Base-by-base conservation (phyloP, 2,888 invertebrate genomes). In the Strigamia maritima region DNA sequence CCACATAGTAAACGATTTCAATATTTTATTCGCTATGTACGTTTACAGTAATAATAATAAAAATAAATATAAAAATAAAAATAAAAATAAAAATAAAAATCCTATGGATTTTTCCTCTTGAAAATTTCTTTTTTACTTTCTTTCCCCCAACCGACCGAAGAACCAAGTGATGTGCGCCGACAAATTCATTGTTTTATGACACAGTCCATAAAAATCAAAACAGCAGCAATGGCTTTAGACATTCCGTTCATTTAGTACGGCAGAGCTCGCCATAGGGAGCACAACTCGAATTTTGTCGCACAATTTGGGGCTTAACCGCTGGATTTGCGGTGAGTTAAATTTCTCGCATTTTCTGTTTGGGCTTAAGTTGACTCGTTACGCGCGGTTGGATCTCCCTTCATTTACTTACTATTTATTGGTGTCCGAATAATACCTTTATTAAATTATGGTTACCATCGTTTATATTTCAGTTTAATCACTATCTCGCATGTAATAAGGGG, bases 121-220 rank as follows among this genome's bases (percentile, higher is more conserved):
- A 26, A 28, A 70, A 19, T 19, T 19, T 26, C 4, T 12, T 70
- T 28, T 8, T 16, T 24, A 16, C 22, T 70, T 70, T 28, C n/a
- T 49, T 49, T 49, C 54, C 54, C 54, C 24, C n/a, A 28, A 70
- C 70, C 26, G 70, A 70, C 70, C 26, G 70, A 70, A 70, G 70
- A 54, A 70, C 28, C 60, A 70, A 70, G 70, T 70, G 70, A 70
- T 70, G 70, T 70, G 70, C 70, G 70, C 70, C 70, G 70, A 70
- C 70, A 70, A 70, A 70, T 70, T 70, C 70, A 70, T 70, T 70
- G 70, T 70, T 70, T 70, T 70, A 70, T 70, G 70, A 70, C 70
- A 70, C 14, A 28, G 70, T 70, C 70, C 70, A 70, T 70, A 70
- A 70, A 70, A 70, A 70, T 70, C 70, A 70, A 26, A 70, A 70